Conservation (phyloP, 2,888 invertebrate genomes). For the Colostygia pectinataria region DNA sequence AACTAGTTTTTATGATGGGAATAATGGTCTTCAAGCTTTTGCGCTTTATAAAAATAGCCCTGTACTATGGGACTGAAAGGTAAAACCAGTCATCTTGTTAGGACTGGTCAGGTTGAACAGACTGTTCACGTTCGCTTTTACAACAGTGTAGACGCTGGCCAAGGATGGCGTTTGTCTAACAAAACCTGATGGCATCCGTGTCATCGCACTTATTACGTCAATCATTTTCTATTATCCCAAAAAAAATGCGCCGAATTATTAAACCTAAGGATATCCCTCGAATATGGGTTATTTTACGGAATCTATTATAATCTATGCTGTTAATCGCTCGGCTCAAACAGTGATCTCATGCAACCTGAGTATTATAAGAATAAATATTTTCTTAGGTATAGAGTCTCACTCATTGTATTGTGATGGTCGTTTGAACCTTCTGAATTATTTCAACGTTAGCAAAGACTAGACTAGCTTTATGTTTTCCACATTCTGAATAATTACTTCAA, state of each 20-base stretch:
- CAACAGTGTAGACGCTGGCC: conserved; percentile 26
- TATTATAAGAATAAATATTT: conserved; percentile 11
- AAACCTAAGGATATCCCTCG: too few relatives aligned
- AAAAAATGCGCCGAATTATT: too few relatives aligned
- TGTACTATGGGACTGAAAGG: too few relatives aligned
- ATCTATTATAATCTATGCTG: conserved; percentile 6
- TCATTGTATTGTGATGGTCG: too few relatives aligned
- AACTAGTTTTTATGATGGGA: too few relatives aligned
- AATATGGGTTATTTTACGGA: too few relatives aligned
- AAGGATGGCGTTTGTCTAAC: conserved; percentile 42
- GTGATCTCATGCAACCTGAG: conserved; percentile 10
- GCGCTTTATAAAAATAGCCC: too few relatives aligned
- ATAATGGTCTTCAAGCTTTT: too few relatives aligned
- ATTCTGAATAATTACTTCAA: too few relatives aligned
- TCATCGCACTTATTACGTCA: conserved; percentile 32
- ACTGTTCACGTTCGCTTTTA: conserved; percentile 24
- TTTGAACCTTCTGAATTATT: too few relatives aligned
- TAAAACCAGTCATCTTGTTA: neutral
- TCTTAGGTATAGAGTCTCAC: conserved; percentile 1
- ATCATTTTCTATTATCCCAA: conserved; percentile 4
- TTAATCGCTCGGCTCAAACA: conserved; percentile 20
- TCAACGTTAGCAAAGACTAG: too few relatives aligned
- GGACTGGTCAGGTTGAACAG: conserved; percentile 19
- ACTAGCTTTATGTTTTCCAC: too few relatives aligned
- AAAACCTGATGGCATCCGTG: conserved; percentile 31